Evolutionary conservation across 2,888 invertebrate genomes (phyloP).

Genomic region (Diaprepes abbreviatus): DNA sequence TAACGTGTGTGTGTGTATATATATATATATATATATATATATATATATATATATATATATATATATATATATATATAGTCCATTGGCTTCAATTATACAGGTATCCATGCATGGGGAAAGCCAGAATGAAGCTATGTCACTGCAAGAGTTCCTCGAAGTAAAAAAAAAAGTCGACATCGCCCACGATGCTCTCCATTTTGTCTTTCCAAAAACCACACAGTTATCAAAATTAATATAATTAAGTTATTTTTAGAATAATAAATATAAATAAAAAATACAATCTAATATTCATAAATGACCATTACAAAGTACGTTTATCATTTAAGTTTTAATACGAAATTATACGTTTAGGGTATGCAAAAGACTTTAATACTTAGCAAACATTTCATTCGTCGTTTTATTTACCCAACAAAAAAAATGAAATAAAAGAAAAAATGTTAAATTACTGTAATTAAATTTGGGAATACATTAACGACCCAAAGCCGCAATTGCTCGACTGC

Average conservation of each 20-base stretch:
- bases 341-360: conserved; percentile 21
- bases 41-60: too few relatives aligned
- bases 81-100: too few relatives aligned
- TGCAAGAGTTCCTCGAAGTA: too few relatives aligned
- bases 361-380: conserved; percentile 30
- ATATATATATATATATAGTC: too few relatives aligned
- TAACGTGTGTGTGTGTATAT: too few relatives aligned
- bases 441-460: conserved; percentile 39
- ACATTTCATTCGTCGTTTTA: conserved; percentile 34
- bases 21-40: too few relatives aligned
- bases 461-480: conserved; percentile 28
- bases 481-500: conserved; percentile 16
- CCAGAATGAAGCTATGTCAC: too few relatives aligned
- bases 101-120: too few relatives aligned
- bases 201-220: too few relatives aligned
- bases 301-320: conserved; percentile 16
- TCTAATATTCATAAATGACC: conserved; percentile 19
- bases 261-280: not conserved
- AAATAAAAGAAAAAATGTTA: not conserved
- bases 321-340: conserved; percentile 16
- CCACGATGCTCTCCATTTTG: too few relatives aligned
- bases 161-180: too few relatives aligned
- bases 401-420: conserved; percentile 25
- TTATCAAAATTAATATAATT: too few relatives aligned
- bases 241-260: not conserved